Evolutionary conservation across 2,113 vertebrate species (phyloP), one percentile per base, ranked within the genome.

Genomic region (Catagonus wagneri): DNA sequence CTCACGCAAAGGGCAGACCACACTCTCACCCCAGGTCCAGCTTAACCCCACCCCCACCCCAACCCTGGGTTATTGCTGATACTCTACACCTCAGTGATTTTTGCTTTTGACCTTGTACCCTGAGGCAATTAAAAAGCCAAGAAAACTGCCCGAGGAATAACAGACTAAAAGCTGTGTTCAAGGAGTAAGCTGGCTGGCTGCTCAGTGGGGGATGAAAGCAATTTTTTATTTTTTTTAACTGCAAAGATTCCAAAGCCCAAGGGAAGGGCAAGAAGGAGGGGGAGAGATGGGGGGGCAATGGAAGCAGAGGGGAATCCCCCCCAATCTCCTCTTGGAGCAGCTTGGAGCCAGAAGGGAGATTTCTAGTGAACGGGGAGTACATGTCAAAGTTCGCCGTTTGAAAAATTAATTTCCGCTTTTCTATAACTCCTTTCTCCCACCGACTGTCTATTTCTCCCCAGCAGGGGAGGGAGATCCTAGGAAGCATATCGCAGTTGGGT

Each of bases 61-160:
- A 44, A 8, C 27, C 80, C 68, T 58, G 72, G 19, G 34, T 90
- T 95, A 87, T 78, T 75, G 39, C 61, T 74, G 68, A 69, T 16
- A 68, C n/a, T 69, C 76, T 88, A 74, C 68, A 86, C 58, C 66
- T 96, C 19, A 17, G 75, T 87, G 87, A 80, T 23, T 80, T 90
- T 91, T 68, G 36, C 69, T 95, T 88, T 88, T 94, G 95, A 96
- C 92, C 68, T 95, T 80, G 76, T 93, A 61, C 63, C 44, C 58
- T 19, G 27, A 52, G 60, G 52, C 25, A 83, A 69, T n/a, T 87
- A 66, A 90, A 93, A 72, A 56, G 25, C 27, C 56, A 65, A 74
- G 65, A 89, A 76, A 66, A 3, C 54, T 12, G 10, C 54, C 36
- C 2, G 54, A 85, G 83, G 36, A 83, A 75, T 80, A 71, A 39